A percentile compares a stretch with the other conserved stretches of the same genome.
Conservation (phyloP, 2,113 vertebrate species). For the Lycocorax pyrrhopterus region DNA sequence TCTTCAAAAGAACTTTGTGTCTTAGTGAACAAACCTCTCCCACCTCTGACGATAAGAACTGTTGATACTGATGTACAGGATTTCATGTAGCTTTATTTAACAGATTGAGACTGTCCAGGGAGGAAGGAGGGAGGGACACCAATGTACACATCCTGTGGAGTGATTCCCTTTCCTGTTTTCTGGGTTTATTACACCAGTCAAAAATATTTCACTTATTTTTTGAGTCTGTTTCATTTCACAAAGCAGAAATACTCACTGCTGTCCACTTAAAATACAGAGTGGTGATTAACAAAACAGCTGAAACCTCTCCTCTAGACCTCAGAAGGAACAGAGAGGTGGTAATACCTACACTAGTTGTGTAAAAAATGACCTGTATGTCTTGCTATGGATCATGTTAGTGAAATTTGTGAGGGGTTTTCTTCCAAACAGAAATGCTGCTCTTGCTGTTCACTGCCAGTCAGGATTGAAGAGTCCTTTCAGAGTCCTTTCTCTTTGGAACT, state of each 20-base stretch:
- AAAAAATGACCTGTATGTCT: neutral
- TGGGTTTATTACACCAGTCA: neutral
- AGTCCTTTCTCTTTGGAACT: neutral
- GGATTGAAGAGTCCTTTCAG: neutral
- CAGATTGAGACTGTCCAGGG: neutral
- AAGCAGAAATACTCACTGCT: neutral
- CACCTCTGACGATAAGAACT: neutral
- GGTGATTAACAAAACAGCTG: neutral
- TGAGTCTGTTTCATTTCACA: neutral
- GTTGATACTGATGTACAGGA: neutral
- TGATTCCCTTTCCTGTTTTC: neutral
- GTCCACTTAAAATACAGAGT: neutral
- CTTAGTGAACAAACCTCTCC: neutral
- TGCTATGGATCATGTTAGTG: neutral
- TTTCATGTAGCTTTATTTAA: slow-evolving; percentile 22
- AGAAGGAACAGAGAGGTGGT: neutral
- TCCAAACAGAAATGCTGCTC: neutral
- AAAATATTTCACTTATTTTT: neutral
- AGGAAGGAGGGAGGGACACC: neutral
- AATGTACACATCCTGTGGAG: neutral
- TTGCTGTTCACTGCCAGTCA: neutral
- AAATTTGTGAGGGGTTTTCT: neutral
- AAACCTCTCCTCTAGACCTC: neutral
- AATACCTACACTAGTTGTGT: neutral
- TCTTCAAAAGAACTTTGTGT: slow-evolving; percentile 37